A percentile compares a stretch with the other conserved stretches of the same genome.
Conservation (phyloP, 2,888 invertebrate species). For the Hartigia nigra region DNA sequence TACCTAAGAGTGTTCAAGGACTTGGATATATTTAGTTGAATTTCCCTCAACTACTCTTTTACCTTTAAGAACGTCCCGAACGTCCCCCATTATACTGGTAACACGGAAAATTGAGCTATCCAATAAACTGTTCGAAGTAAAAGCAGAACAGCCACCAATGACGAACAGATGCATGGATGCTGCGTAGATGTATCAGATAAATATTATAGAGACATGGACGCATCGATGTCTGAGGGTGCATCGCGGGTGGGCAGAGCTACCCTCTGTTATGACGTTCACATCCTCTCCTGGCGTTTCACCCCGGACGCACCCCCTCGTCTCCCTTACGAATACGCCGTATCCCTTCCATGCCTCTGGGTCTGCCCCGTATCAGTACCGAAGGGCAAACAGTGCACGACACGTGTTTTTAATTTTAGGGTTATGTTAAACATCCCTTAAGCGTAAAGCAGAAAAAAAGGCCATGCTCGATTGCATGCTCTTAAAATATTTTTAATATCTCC, state of each 20-base stretch:
- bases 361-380: conserved; percentile 11
- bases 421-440: conserved; percentile 31
- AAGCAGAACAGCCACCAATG: neutral
- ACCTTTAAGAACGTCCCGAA: neutral
- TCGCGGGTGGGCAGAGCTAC: conserved; percentile 13
- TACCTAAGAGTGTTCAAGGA: neutral
- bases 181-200: neutral
- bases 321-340: neutral
- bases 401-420: conserved; percentile 34
- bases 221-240: neutral
- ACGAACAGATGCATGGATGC: neutral
- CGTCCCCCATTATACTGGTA: neutral
- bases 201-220: neutral
- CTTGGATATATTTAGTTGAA: neutral
- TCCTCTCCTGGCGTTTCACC: conserved; percentile 4
- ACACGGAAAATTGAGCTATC: too few species aligned
- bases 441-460: conserved; percentile 18
- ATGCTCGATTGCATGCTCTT: conserved; percentile 16
- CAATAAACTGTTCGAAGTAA: neutral
- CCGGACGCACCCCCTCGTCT: conserved; percentile 2
- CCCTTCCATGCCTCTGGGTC: neutral
- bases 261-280: conserved; percentile 13
- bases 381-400: conserved; percentile 23
- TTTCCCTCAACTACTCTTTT: neutral
- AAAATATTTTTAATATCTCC: conserved; percentile 20